A percentile compares a stretch with the other conserved stretches of the same genome.
Conservation (phyloP, 2,113 vertebrate species). For the Erpornis zantholeuca region DNA sequence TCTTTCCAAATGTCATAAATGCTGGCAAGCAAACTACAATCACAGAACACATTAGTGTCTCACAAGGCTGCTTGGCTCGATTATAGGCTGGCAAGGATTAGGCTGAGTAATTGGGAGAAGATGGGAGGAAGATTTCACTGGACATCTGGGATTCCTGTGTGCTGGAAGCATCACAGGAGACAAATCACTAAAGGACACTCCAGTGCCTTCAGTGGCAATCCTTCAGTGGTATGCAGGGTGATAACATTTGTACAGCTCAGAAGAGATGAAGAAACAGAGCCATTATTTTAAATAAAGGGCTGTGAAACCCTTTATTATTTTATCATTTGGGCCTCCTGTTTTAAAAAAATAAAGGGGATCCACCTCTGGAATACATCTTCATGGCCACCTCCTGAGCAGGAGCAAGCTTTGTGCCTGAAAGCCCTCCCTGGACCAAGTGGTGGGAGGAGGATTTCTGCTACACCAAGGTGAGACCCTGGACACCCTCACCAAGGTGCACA, state of each 20-base stretch:
- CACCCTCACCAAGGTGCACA: not conserved
- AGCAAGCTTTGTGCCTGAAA: not conserved
- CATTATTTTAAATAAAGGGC: not conserved
- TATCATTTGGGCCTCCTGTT: not conserved
- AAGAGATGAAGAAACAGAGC: not conserved
- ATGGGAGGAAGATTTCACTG: not conserved
- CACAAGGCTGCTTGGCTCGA: slow-evolving; percentile 10
- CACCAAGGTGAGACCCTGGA: not conserved
- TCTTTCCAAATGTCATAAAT: slow-evolving; percentile 46
- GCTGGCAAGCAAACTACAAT: slow-evolving; percentile 22
- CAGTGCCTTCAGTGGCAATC: not conserved
- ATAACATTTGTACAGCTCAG: not conserved
- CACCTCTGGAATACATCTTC: not conserved
- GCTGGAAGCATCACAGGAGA: not conserved
- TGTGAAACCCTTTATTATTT: not conserved
- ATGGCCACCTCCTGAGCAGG: not conserved
- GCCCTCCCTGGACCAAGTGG: not conserved
- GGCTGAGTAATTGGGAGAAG: slow-evolving; percentile 31
- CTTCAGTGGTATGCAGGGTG: too few species aligned
- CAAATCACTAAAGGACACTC: not conserved
- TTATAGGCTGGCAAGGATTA: not conserved
- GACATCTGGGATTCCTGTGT: not conserved
- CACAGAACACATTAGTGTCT: slow-evolving; percentile 3
- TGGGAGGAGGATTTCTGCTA: not conserved
- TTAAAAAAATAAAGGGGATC: not conserved